These are phyloP conservation scores for Xyrichtys novacula DNA, from an alignment of 2,797 vertebrate genomes.

Conservation along the genomic window DNA sequence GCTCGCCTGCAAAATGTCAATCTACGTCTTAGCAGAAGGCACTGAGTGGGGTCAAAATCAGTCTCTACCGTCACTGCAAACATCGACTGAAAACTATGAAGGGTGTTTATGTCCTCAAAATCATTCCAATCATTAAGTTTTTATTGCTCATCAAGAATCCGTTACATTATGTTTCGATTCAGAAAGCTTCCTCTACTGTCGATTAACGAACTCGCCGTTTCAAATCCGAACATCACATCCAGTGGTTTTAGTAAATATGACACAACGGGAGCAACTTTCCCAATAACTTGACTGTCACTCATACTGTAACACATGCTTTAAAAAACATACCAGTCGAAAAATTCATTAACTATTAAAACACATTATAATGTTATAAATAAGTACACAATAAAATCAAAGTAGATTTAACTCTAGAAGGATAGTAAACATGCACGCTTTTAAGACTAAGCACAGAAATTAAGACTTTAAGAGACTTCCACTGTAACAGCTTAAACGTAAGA, in stretches of 20 bases:
- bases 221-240: not conserved
- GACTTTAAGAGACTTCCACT: conserved; percentile 21
- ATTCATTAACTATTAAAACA: conserved; percentile 45
- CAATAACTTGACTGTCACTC: conserved; percentile 32
- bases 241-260: conserved; percentile 15
- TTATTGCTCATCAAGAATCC: conserved; percentile 49
- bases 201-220: not conserved
- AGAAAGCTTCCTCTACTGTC: not conserved
- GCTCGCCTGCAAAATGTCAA: conserved; percentile 12
- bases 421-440: conserved; percentile 72
- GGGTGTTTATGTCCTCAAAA: not conserved
- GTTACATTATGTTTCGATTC: conserved; percentile 38
- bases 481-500: conserved; percentile 26
- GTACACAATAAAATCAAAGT: conserved; percentile 49
- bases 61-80: conserved; percentile 59
- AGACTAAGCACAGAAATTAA: too few relatives aligned
- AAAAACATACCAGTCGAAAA: conserved; percentile 39
- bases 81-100: conserved; percentile 25
- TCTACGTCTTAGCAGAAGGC: conserved; percentile 51
- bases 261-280: not conserved
- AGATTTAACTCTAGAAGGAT: conserved; percentile 49
- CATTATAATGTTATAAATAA: conserved; percentile 75
- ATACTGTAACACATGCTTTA: conserved; percentile 46
- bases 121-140: conserved; percentile 31
- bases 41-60: conserved; percentile 44